phyloP scores from a whole-genome alignment of 2,888 invertebrate species.

The Hymenopus coronatus region DNA sequence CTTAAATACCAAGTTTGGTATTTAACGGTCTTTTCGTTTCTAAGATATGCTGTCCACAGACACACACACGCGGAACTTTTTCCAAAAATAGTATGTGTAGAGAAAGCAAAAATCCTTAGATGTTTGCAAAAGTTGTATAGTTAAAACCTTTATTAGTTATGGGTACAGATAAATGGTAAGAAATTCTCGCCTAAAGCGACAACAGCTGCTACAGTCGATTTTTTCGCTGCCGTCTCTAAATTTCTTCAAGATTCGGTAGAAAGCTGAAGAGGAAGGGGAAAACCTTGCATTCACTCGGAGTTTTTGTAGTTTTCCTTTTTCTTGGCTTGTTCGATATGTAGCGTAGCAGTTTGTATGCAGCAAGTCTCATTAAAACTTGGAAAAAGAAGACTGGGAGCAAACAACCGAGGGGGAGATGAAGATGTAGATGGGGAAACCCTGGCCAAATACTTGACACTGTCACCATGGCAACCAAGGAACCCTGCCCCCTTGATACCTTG shows the following conservation, averaged over 20 bases:
- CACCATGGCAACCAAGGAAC: neutral
- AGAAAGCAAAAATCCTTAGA: too few relatives aligned
- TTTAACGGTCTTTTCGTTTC: too few relatives aligned
- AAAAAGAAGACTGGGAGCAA: neutral
- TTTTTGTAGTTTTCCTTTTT: neutral
- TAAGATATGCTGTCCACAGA: too few relatives aligned
- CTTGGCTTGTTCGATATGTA: neutral
- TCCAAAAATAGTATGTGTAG: too few relatives aligned
- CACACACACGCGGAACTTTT: too few relatives aligned
- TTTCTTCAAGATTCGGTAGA: neutral
- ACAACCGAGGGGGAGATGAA: neutral
- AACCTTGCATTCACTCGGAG: neutral
- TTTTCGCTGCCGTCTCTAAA: neutral
- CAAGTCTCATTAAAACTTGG: constrained; percentile 13
- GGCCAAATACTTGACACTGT: neutral
- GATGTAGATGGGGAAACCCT: neutral
- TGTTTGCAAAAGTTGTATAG: neutral
- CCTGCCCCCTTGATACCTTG: neutral
- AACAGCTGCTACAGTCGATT: neutral
- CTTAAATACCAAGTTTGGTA: too few relatives aligned
- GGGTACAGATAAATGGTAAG: neutral
- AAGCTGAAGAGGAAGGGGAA: neutral
- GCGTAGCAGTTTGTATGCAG: neutral
- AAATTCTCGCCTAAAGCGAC: neutral
- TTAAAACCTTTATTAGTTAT: neutral